These are phyloP conservation scores for Omphaloscelis lunosa DNA, from an alignment of 2,888 invertebrate species.

Conservation along the genomic window DNA sequence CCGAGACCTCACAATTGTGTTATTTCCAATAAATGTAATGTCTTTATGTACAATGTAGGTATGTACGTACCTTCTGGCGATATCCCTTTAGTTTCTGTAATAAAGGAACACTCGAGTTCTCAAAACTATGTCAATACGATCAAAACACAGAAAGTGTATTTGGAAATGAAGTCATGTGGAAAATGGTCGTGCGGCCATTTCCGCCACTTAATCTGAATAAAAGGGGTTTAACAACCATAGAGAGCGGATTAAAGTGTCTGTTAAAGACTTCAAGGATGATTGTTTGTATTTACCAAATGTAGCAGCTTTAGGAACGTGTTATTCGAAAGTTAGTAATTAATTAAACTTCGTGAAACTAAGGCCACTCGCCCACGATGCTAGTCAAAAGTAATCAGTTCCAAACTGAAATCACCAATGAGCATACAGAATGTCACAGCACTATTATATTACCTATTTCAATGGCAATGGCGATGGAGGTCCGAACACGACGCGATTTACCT, in stretches of 20 bases:
- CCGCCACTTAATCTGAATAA: constrained; percentile 31
- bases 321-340: background rate
- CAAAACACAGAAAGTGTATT: constrained; percentile 41
- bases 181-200: constrained; percentile 31
- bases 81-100: constrained; percentile 11
- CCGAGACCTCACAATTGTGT: background rate
- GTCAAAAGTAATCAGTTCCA: background rate
- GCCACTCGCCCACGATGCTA: too few relatives aligned
- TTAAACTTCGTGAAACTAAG: background rate
- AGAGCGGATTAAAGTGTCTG: constrained; percentile 17
- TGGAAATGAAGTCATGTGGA: constrained; percentile 34
- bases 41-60: background rate
- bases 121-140: constrained; percentile 43
- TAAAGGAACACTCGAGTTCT: constrained; percentile 21
- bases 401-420: too few relatives aligned
- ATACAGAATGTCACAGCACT: background rate
- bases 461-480: background rate
- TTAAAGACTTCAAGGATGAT: background rate
- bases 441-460: background rate
- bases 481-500: background rate
- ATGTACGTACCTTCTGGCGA: background rate
- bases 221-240: constrained; percentile 8
- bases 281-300: background rate
- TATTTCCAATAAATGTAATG: background rate
- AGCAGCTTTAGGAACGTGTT: background rate